Evolutionary conservation across 2,888 invertebrate species (phyloP).

Genomic region (Flexamia atlantica): DNA sequence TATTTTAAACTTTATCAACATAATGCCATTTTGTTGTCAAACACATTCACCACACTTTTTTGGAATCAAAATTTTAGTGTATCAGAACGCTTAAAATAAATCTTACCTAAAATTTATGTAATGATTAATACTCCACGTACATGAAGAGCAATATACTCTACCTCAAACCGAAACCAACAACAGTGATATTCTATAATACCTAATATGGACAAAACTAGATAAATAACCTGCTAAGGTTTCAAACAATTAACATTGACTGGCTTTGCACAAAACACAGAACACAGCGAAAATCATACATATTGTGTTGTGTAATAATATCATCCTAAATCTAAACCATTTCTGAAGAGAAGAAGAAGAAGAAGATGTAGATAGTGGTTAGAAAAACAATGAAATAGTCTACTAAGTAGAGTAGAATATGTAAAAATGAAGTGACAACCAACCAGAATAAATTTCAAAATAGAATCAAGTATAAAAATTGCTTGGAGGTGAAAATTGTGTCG

Average conservation of each 20-base stretch:
- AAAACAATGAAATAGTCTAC: neutral
- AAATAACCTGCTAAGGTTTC: neutral
- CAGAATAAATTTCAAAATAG: constrained; percentile 42
- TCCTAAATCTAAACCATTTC: neutral
- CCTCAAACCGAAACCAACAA: neutral
- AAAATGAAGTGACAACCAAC: neutral
- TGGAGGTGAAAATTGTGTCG: neutral
- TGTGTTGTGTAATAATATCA: neutral
- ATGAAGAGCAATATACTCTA: neutral
- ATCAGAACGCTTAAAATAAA: no score
- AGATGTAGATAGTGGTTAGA: neutral
- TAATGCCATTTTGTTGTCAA: no score
- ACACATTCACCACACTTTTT: no score
- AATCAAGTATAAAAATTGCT: neutral
- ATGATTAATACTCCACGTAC: neutral
- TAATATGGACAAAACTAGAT: no score
- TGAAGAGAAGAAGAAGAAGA: neutral
- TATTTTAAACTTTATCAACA: no score
- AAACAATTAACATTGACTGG: neutral
- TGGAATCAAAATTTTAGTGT: no score
- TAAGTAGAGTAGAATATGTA: neutral
- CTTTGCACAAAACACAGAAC: neutral
- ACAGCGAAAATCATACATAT: neutral
- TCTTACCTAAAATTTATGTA: neutral
- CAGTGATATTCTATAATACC: no score